These are phyloP conservation scores for Montipora sp. DNA, from an alignment of 64 coral and sea anemone species.

Conservation along the genomic window DNA sequence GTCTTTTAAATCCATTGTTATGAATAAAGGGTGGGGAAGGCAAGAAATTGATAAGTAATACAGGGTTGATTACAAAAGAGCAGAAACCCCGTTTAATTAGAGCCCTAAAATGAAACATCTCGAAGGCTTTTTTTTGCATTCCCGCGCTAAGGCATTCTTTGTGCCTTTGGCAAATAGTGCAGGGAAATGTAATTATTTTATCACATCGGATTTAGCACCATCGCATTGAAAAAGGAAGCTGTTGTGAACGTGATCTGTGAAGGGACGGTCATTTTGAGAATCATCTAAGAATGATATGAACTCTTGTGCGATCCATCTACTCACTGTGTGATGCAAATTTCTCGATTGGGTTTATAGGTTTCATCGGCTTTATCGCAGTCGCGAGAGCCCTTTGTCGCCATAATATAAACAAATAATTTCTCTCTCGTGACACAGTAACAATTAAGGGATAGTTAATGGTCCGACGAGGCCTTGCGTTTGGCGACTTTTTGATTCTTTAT, in stretches of 20 bases:
- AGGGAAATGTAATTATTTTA: slow-evolving; percentile 47
- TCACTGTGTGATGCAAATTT: background rate
- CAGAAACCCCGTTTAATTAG: slow-evolving; percentile 6
- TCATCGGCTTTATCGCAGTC: slow-evolving; percentile 25
- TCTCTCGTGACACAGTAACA: slow-evolving; percentile 40
- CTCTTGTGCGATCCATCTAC: background rate
- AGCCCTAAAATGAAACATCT: slow-evolving; percentile 4
- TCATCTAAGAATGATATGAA: no score
- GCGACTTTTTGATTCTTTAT: background rate
- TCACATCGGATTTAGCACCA: slow-evolving; percentile 44
- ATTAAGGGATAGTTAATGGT: slow-evolving; percentile 55
- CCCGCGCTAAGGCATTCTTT: slow-evolving; percentile 26
- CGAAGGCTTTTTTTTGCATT: slow-evolving; percentile 23
- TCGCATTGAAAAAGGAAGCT: slow-evolving; percentile 44
- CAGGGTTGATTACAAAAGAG: slow-evolving; percentile 36
- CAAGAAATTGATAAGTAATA: slow-evolving; percentile 38
- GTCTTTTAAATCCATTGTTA: slow-evolving; percentile 47
- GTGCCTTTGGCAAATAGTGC: slow-evolving; percentile 42
- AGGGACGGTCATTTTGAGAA: no score
- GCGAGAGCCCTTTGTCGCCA: slow-evolving; percentile 49
- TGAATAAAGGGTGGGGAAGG: slow-evolving; percentile 36
- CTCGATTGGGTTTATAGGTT: slow-evolving; percentile 27
- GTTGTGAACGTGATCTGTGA: background rate
- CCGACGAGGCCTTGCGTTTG: background rate
- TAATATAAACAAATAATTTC: slow-evolving; percentile 62